These are phyloP conservation scores for Noctua fimbriata DNA, from an alignment of 2,888 invertebrate species.

Conservation along the genomic window DNA sequence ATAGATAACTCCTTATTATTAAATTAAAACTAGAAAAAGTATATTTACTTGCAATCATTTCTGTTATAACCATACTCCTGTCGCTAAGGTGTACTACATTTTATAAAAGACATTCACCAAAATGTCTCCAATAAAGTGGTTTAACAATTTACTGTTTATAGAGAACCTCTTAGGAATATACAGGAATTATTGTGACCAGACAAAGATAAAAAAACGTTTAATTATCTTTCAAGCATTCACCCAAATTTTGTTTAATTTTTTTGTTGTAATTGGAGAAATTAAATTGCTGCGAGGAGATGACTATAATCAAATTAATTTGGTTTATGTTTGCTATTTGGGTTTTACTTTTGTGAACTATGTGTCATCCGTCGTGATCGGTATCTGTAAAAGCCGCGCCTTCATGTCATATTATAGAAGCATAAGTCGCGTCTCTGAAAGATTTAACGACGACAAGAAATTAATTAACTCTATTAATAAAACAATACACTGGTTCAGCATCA, in stretches of 20 bases:
- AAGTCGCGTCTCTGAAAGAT: neutral
- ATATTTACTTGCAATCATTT: neutral
- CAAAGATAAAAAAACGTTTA: constrained; percentile 1
- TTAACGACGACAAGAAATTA: neutral
- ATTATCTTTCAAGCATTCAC: constrained; percentile 1
- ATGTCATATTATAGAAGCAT: constrained; percentile 18
- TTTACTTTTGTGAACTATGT: neutral
- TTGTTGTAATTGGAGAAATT: neutral
- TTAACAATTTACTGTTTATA: constrained; percentile 6
- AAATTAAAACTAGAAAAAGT: neutral
- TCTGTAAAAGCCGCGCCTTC: constrained; percentile 6
- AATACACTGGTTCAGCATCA: no score
- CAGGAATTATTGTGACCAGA: constrained; percentile 21
- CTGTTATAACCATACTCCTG: neutral
- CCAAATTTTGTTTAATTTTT: neutral
- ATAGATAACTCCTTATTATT: neutral
- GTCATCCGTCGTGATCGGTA: neutral
- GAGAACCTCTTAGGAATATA: constrained; percentile 27
- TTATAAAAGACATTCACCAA: neutral
- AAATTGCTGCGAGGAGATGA: neutral
- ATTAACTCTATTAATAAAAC: no score
- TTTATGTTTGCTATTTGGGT: neutral
- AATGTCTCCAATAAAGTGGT: constrained; percentile 18
- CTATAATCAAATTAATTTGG: constrained; percentile 13
- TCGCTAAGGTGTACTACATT: neutral